Conservation (phyloP, 2,888 invertebrate species). For the Rhorus exstirpatorius region DNA sequence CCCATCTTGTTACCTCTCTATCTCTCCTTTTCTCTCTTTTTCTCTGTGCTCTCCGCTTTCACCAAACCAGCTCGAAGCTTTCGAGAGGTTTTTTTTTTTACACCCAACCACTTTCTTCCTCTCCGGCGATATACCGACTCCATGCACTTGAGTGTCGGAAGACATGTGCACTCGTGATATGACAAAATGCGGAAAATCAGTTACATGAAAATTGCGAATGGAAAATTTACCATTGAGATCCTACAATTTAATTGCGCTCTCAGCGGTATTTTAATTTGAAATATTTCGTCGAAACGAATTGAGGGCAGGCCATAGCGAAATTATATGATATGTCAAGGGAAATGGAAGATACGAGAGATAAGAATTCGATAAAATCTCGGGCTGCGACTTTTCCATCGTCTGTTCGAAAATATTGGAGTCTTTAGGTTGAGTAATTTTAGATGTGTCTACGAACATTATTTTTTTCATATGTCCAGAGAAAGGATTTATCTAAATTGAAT, state of each 20-base stretch:
- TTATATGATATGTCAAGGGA: too few species aligned
- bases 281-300: too few species aligned
- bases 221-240: background rate
- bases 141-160: background rate
- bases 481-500: too few species aligned
- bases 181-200: background rate
- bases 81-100: slow-evolving; percentile 22
- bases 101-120: slow-evolving; percentile 40
- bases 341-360: too few species aligned
- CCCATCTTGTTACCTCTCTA: slow-evolving; percentile 55
- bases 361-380: too few species aligned
- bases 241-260: background rate
- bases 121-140: background rate
- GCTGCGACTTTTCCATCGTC: background rate
- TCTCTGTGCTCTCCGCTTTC: background rate
- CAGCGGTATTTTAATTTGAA: background rate
- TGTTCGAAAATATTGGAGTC: too few species aligned
- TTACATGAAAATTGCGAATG: background rate
- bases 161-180: background rate
- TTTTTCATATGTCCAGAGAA: too few species aligned
- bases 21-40: background rate
- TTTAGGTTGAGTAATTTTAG: too few species aligned
- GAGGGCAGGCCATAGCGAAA: too few species aligned
- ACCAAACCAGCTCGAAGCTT: slow-evolving; percentile 29
- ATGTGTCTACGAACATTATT: too few species aligned